A percentile compares a stretch with the other conserved stretches of the same genome.
These are phyloP conservation scores for Myathropa florea DNA, from an alignment of 2,888 invertebrate species.

Conservation along the genomic window DNA sequence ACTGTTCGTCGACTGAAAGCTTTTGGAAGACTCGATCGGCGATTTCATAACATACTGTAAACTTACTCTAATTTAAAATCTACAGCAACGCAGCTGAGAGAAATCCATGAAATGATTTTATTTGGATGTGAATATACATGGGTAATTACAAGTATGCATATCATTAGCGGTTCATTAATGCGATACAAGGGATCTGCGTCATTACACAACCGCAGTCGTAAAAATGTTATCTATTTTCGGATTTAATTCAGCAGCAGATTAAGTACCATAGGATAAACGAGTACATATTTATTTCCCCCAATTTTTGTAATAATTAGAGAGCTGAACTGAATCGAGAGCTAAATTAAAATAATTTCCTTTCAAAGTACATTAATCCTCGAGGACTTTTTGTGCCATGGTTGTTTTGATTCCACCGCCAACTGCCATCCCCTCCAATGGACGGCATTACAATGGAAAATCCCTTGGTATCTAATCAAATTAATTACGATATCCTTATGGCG, in stretches of 20 bases:
- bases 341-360: constrained; percentile 4
- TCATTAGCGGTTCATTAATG: too few relatives aligned
- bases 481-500: constrained; percentile 2
- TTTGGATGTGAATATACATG: too few relatives aligned
- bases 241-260: background rate
- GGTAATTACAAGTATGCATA: too few relatives aligned
- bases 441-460: background rate
- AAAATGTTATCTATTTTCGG: background rate
- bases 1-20: too few relatives aligned
- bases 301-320: constrained; percentile 19
- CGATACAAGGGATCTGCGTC: background rate
- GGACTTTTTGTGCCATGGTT: background rate
- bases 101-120: too few relatives aligned
- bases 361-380: background rate
- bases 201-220: background rate
- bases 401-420: background rate
- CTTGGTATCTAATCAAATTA: constrained; percentile 36
- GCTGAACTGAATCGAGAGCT: background rate
- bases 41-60: too few relatives aligned
- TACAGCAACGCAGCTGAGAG: too few relatives aligned
- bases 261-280: background rate
- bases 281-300: background rate
- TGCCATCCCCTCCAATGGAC: background rate
- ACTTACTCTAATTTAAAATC: too few relatives aligned
- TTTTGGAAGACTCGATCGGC: too few relatives aligned